Base-by-base conservation (phyloP, 2,113 vertebrate species). In the Noctilio leporinus region DNA sequence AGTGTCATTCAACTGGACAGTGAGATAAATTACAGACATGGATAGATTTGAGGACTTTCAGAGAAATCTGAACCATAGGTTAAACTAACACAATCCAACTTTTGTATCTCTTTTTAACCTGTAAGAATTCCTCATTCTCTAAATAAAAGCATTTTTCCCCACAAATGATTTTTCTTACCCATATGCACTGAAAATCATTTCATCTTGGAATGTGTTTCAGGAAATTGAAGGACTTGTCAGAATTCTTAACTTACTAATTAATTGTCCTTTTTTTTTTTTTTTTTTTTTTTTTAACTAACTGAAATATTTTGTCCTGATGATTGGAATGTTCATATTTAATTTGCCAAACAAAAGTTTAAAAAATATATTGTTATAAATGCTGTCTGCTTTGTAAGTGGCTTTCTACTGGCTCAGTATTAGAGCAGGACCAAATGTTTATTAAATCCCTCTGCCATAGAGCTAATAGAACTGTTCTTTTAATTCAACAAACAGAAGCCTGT, bases 401-500 rank as follows among this genome's bases (percentile, higher is more conserved):
- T 96, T 96, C 62, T 40, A 95, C 91, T 59, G 73, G 51, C 51
- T 95, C 81, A 88, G 85, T 92, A 67, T 96, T 92, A 97, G 81
- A 95, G 67, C 76, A 88, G 51, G 75, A 97, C 95, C 95, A 97
- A 96, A 97, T 97, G 97, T 97, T 97, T 97, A 97, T 95, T 92
- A 97, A 93, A 97, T 96, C 67, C 75, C n/a, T 95, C 87, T 95
- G 90, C 94, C 91, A 93, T 76, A 89, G 67, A 96, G 96, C 94
- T 97, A 97, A 97, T 95, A 94, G 93, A 95, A 97, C 95, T 97
- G 96, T 97, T 96, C 96, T 97, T 97, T 97, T 97, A 95, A 97
- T 96, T 97, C 97, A 97, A 96, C 97, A 97, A 97, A 97, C 97
- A 97, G 97, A 97, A 97, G 97, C 78, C 86, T 94, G 96, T 97